Percentiles rank a stretch among this genome's conserved stretches.
These are phyloP conservation scores for Eilema depressum DNA, from an alignment of 2,888 invertebrate genomes.

Conservation along the genomic window DNA sequence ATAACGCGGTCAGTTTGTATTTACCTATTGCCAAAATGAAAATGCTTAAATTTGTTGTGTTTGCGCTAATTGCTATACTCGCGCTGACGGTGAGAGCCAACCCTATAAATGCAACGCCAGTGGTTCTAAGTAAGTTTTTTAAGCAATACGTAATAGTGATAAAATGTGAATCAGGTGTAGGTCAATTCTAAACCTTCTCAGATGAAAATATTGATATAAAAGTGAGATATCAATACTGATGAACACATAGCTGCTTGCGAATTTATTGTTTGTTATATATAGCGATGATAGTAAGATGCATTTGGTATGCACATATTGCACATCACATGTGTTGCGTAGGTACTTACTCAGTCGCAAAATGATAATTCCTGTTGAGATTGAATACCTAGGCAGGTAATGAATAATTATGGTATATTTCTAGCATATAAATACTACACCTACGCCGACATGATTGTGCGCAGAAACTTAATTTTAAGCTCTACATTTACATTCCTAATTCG, in stretches of 20 bases:
- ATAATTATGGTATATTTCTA: not conserved
- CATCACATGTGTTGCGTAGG: not conserved
- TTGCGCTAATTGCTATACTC: constrained; percentile 58
- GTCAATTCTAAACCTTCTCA: not conserved
- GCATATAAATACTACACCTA: not conserved
- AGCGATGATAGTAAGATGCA: not conserved
- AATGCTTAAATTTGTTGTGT: constrained; percentile 60
- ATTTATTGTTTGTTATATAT: constrained; percentile 1
- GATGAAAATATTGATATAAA: not conserved
- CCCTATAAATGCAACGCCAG: constrained; percentile 48
- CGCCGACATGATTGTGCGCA: not conserved
- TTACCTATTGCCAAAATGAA: constrained; percentile 37
- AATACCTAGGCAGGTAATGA: not conserved
- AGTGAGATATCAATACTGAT: not conserved
- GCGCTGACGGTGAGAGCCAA: constrained; percentile 53
- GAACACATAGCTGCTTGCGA: not conserved
- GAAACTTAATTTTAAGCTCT: not conserved
- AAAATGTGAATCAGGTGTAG: not conserved
- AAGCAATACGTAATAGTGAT: not conserved
- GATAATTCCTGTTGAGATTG: not conserved
- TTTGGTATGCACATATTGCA: not conserved
- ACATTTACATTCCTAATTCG: not conserved
- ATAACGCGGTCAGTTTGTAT: constrained; percentile 33
- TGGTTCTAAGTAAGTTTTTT: constrained; percentile 51
- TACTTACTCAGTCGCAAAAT: not conserved